phyloP scores from a whole-genome alignment of 2,113 vertebrate species.

The Hippoglossus stenolepis region DNA sequence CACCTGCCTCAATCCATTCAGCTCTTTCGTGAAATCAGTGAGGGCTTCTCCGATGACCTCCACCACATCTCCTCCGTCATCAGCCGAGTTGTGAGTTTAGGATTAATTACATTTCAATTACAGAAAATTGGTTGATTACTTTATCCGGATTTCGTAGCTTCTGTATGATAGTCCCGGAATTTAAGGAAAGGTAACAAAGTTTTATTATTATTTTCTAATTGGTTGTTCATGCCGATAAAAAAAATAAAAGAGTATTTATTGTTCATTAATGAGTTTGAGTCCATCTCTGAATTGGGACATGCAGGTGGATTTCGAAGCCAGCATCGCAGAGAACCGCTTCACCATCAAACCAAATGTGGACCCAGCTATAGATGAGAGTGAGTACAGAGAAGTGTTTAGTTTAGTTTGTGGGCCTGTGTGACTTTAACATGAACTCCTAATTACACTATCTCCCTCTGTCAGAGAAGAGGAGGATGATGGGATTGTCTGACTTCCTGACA shows the following conservation, averaged over 20 bases:
- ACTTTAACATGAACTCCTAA: not conserved
- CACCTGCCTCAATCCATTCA: conserved; percentile 87
- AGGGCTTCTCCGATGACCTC: conserved; percentile 90
- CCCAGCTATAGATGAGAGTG: conserved; percentile 91
- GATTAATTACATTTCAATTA: not conserved
- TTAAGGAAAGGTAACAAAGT: too few species aligned
- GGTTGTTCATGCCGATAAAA: too few species aligned
- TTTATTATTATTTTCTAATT: too few species aligned
- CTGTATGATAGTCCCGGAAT: too few species aligned
- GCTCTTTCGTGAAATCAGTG: conserved; percentile 90
- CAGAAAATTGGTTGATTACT: too few species aligned
- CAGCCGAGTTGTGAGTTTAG: conserved; percentile 86
- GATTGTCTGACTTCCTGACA: conserved; percentile 93
- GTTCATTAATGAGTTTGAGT: not conserved
- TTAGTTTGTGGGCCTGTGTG: not conserved
- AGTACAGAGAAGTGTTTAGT: conserved; percentile 41
- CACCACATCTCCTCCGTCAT: conserved; percentile 89
- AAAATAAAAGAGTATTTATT: too few species aligned
- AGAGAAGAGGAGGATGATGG: conserved; percentile 93
- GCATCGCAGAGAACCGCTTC: conserved; percentile 88
- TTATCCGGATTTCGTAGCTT: too few species aligned
- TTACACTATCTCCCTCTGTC: not conserved
- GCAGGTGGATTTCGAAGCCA: conserved; percentile 93
- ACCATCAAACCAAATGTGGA: conserved; percentile 91
- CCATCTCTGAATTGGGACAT: conserved; percentile 19